Percentiles rank a stretch among this genome's conserved stretches.
phyloP scores from a whole-genome alignment of 2,888 invertebrate species.

The Actias luna region DNA sequence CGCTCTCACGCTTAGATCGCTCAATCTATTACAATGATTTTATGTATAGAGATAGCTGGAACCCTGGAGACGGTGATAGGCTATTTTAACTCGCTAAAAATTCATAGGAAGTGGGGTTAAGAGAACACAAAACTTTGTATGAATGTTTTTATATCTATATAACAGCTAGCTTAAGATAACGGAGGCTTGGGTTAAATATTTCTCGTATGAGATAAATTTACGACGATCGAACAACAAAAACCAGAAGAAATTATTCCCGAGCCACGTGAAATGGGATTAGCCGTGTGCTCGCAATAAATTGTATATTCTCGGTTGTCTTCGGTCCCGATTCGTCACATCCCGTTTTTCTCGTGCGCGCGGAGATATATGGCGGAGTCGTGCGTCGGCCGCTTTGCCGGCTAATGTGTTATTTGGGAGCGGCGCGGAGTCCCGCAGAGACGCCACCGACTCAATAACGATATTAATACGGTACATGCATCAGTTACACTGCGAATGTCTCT shows the following conservation, averaged over 20 bases:
- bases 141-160: too few species aligned
- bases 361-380: constrained; percentile 58
- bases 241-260: constrained; percentile 23
- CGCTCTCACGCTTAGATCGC: too few species aligned
- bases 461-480: constrained; percentile 72
- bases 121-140: too few species aligned
- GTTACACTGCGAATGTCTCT: constrained; percentile 58
- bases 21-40: too few species aligned
- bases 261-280: constrained; percentile 67
- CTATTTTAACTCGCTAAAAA: too few species aligned
- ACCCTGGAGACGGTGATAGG: too few species aligned
- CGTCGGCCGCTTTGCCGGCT: constrained; percentile 67
- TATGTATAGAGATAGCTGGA: too few species aligned
- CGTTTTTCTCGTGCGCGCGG: constrained; percentile 63
- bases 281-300: constrained; percentile 74
- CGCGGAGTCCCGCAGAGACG: constrained; percentile 68
- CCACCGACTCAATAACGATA: constrained; percentile 70
- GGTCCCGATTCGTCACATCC: constrained; percentile 69
- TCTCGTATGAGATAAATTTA: background rate
- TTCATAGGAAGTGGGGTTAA: too few species aligned
- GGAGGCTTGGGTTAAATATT: too few species aligned
- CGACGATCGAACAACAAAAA: background rate
- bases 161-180: too few species aligned
- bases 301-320: constrained; percentile 60
- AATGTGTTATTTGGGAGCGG: constrained; percentile 70